Conservation (phyloP, 2,113 vertebrate genomes). For the Steatornis caripensis region DNA sequence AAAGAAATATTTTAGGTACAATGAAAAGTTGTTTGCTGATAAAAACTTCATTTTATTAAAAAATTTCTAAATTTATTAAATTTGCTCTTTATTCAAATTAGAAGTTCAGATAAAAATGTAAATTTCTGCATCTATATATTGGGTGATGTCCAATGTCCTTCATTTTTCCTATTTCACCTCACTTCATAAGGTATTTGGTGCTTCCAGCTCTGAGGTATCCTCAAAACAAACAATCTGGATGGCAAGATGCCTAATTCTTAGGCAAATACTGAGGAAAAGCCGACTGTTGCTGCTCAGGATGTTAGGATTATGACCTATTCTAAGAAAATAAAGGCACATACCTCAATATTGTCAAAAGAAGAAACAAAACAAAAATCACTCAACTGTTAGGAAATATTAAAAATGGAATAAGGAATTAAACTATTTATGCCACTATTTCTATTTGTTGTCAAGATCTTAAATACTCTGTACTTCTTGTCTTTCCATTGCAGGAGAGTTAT, state of each 20-base stretch:
- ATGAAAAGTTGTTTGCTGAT: background rate
- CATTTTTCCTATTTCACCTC: background rate
- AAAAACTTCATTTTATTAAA: background rate
- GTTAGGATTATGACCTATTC: background rate
- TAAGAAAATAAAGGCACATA: background rate
- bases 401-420: background rate
- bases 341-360: background rate
- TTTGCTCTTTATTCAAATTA: background rate
- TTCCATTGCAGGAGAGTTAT: background rate
- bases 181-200: background rate
- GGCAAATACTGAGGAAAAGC: background rate
- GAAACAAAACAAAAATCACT: background rate
- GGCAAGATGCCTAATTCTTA: background rate
- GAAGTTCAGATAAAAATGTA: background rate
- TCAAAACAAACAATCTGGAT: background rate
- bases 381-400: background rate
- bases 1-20: background rate
- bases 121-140: background rate
- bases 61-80: background rate
- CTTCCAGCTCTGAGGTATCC: background rate
- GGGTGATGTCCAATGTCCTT: background rate
- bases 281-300: background rate
- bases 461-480: background rate
- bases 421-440: background rate
- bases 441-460: background rate